phyloP scores from a whole-genome alignment of 2,888 invertebrate species.

The Sphaerophoria rueppellii region DNA sequence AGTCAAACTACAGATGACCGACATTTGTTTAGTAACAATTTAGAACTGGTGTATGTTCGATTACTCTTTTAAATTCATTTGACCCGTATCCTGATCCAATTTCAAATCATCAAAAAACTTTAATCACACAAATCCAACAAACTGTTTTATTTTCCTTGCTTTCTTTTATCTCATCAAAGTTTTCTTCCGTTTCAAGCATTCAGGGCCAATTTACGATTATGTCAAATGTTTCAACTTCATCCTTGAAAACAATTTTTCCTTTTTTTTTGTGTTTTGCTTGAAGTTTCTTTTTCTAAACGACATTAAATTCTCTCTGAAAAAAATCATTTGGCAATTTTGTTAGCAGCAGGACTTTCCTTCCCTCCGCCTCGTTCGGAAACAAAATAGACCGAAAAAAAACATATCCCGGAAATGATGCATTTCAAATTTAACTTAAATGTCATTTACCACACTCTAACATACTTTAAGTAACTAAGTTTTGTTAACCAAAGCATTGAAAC shows the following conservation, averaged over 20 bases:
- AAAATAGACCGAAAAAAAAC: constrained; percentile 22
- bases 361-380: neutral
- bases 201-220: constrained; percentile 15
- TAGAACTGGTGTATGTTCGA: too few relatives aligned
- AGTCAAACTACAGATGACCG: too few relatives aligned
- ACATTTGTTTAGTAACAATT: too few relatives aligned
- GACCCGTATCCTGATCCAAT: neutral
- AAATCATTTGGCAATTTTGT: constrained; percentile 3
- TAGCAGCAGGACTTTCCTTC: neutral
- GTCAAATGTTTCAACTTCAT: constrained; percentile 15
- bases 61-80: neutral
- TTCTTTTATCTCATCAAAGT: neutral
- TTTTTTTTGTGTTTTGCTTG: too few relatives aligned
- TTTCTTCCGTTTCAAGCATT: neutral
- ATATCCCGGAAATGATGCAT: constrained; percentile 62
- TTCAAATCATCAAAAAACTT: neutral
- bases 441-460: constrained; percentile 61
- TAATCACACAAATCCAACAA: neutral
- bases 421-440: constrained; percentile 64
- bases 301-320: neutral
- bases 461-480: constrained; percentile 56
- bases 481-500: constrained; percentile 59
- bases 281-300: constrained; percentile 3
- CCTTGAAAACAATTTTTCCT: constrained; percentile 6
- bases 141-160: neutral